Evolutionary conservation across 2,797 vertebrate genomes (phyloP), one percentile per base, ranked within the genome.

Genomic region (Falco biarmicus): DNA sequence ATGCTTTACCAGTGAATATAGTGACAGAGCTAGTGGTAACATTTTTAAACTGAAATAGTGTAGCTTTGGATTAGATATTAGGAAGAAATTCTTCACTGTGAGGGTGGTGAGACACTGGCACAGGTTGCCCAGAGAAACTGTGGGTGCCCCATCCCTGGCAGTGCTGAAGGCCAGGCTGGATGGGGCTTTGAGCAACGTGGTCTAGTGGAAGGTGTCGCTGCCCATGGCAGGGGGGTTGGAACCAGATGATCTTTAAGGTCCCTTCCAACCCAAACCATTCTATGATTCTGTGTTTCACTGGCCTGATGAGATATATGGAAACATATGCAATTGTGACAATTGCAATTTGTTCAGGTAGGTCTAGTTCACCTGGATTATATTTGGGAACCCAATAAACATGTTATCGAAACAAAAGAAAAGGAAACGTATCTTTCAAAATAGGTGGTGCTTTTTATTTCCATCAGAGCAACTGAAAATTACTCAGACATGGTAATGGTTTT

Each of bases 201-300:
- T 43, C 43, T 16, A 4, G 43, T 43, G 43, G 15, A 43, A 43
- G 43, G n/a, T 65, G 12, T 51, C 13, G 12, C 32, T 51, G 5
- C 3, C 13, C 5, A 10, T 41, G 13, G 13, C 8, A 39, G 22
- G 18, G 3, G 5, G 1, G 1, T 34, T 65, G 22, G 25, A 59
- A 66, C 45, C 56, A 24, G 13, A 4, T 50, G 25, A 29, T n/a
- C 11, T 61, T 47, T 54, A 51, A 37, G 11, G 26, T 70, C 37
- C 4, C 15, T 64, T 77, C 54, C 65, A 56, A 69, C 26, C 22
- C 9, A 31, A 69, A 41, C 21, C 21, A 56, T 39, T 45, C 19
- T 59, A 29, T 29, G 20, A n/a, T 64, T 70, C 47, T 68, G 10
- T 41, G 17, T 61, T 70, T 66, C 45, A 50, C 25, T 64, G 50